These are phyloP conservation scores for Epizoanthus scotinus DNA, from an alignment of 92 coral and sea anemone species.

Conservation along the genomic window DNA sequence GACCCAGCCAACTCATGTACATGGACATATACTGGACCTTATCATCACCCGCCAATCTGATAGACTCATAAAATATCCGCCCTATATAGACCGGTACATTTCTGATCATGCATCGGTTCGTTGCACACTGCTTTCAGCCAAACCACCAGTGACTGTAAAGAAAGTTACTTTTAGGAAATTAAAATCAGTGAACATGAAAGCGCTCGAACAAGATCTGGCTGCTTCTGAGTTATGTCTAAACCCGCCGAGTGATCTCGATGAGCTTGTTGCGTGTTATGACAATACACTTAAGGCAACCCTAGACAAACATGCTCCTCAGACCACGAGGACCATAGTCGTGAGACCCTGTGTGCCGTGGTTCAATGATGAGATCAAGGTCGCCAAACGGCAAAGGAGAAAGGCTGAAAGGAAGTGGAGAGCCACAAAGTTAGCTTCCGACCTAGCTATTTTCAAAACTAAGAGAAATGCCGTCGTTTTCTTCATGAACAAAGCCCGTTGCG, in stretches of 20 bases:
- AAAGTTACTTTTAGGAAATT: conserved; percentile 30
- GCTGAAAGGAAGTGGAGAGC: conserved; percentile 56
- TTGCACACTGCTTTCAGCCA: conserved; percentile 14
- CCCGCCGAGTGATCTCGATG: conserved; percentile 37
- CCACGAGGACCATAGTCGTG: conserved; percentile 36
- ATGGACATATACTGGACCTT: conserved; percentile 39
- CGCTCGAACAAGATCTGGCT: conserved; percentile 24
- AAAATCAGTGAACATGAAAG: conserved; percentile 25
- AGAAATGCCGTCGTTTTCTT: conserved; percentile 25
- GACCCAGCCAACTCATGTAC: conserved; percentile 3
- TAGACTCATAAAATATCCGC: neutral
- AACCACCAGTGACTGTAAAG: conserved; percentile 18
- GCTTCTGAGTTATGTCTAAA: conserved; percentile 26
- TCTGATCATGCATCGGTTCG: conserved; percentile 24
- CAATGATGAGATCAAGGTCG: conserved; percentile 51
- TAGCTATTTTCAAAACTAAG: conserved; percentile 37
- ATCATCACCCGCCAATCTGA: conserved; percentile 9
- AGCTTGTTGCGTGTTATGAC: conserved; percentile 17
- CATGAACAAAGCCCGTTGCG: conserved; percentile 8
- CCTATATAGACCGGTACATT: conserved; percentile 17
- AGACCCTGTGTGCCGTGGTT: conserved; percentile 60
- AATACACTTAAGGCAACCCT: conserved; percentile 36
- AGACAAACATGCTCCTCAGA: conserved; percentile 56
- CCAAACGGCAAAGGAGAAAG: conserved; percentile 45
- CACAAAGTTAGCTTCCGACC: conserved; percentile 21